phyloP scores from a whole-genome alignment of 2,113 vertebrate genomes.

The Psophia crepitans region DNA sequence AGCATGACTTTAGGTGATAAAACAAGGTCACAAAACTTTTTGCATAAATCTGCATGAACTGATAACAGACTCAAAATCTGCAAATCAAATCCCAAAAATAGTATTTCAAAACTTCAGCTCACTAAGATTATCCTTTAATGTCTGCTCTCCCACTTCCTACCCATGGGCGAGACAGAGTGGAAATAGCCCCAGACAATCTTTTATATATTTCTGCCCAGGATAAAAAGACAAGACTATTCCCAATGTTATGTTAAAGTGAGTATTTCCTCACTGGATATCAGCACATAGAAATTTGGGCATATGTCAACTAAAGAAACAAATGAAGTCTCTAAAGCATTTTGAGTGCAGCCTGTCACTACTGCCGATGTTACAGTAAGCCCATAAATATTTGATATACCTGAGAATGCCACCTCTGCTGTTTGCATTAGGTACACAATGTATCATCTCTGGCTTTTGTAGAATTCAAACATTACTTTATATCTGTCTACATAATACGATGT shows the following conservation, averaged over 20 bases:
- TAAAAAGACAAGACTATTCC: background rate
- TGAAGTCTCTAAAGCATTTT: background rate
- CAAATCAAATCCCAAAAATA: background rate
- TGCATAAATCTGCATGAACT: background rate
- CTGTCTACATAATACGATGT: background rate
- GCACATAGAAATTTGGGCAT: background rate
- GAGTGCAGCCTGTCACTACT: background rate
- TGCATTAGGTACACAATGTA: background rate
- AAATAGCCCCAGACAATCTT: background rate
- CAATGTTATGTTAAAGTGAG: background rate
- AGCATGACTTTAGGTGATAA: background rate
- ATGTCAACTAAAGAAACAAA: background rate
- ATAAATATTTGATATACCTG: constrained; percentile 21
- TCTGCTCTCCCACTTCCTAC: background rate
- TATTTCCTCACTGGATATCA: background rate
- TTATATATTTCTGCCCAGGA: background rate
- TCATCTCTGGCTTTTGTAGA: background rate
- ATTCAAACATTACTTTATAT: background rate
- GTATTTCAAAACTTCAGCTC: background rate
- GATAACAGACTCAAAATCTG: background rate
- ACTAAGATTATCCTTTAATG: background rate
- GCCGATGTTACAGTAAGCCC: background rate
- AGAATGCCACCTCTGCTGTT: background rate
- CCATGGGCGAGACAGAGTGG: background rate
- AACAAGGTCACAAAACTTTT: background rate